Percentiles rank a stretch among this genome's conserved stretches.
Evolutionary conservation across 2,797 vertebrate genomes (phyloP).

Genomic region (Pseudomugil tenellus): DNA sequence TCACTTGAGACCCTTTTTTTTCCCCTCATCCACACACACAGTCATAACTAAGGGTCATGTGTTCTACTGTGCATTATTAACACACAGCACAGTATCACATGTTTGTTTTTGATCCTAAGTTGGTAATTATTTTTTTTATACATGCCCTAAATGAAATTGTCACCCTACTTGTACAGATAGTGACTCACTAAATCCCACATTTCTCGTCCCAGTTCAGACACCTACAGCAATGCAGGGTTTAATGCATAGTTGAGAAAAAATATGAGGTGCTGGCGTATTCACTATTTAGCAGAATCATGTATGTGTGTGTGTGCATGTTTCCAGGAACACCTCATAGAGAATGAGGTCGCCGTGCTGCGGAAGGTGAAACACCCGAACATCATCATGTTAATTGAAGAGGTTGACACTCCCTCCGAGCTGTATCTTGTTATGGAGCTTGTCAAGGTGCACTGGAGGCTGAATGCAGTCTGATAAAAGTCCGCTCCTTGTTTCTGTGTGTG

Average conservation of each 20-base stretch:
- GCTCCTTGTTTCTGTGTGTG: background rate
- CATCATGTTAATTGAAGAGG: conserved; percentile 96
- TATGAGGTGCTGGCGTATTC: background rate
- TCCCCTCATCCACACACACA: background rate
- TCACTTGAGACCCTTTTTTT: conserved; percentile 4
- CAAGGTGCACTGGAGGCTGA: conserved; percentile 80
- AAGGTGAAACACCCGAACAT: conserved; percentile 97
- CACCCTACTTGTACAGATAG: conserved; percentile 15
- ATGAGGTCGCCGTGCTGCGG: conserved; percentile 94
- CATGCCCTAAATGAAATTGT: conserved; percentile 30
- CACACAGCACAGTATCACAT: background rate
- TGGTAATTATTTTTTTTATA: conserved; percentile 48
- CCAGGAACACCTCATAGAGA: conserved; percentile 97
- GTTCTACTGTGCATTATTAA: conserved; percentile 51
- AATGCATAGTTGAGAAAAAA: background rate
- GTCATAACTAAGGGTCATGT: background rate
- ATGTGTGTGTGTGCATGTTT: conserved; percentile 11
- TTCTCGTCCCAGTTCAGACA: conserved; percentile 24
- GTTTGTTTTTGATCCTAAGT: conserved; percentile 31
- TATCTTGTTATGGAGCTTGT: conserved; percentile 97
- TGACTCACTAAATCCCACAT: conserved; percentile 12
- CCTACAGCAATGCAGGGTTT: conserved; percentile 6
- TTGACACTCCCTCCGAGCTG: conserved; percentile 91
- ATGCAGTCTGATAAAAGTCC: fast-evolving
- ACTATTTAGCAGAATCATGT: background rate